A percentile compares a stretch with the other conserved stretches of the same genome.
Evolutionary conservation across 2,113 vertebrate species (phyloP).

Genomic region (Micronycteris hirsuta): DNA sequence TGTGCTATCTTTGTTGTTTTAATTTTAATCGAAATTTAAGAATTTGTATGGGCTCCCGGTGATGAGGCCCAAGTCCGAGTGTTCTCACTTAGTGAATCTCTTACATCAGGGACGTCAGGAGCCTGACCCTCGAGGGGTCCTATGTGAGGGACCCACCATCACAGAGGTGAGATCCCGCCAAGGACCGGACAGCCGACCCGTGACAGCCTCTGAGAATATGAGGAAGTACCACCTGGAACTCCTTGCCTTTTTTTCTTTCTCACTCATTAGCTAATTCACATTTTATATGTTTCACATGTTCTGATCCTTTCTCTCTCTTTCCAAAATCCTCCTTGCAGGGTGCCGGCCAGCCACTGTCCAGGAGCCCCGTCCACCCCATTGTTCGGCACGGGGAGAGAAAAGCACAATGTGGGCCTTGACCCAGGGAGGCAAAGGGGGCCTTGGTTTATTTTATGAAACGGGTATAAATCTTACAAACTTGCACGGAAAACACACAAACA

Average conservation of each 20-base stretch:
- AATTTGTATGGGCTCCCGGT: neutral
- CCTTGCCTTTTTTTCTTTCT: neutral
- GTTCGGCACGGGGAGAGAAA: neutral
- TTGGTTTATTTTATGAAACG: neutral
- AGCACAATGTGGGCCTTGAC: neutral
- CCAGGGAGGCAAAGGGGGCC: neutral
- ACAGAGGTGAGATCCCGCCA: neutral
- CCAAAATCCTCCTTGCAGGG: too few species aligned
- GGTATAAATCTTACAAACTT: neutral
- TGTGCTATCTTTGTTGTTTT: neutral
- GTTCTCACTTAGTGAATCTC: neutral
- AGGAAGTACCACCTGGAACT: neutral
- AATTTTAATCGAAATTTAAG: neutral
- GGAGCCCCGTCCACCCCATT: neutral
- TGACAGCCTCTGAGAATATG: neutral
- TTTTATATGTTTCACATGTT: neutral
- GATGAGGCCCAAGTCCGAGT: neutral
- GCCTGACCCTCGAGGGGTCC: rapidly evolving
- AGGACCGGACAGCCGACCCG: neutral
- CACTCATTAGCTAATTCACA: neutral
- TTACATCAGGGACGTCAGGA: neutral
- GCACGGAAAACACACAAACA: neutral
- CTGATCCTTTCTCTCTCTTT: neutral
- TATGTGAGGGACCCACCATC: neutral
- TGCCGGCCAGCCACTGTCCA: neutral